Evolutionary conservation across 1,140 invertebrate species (phyloP).

Genomic region (Bicyclus anynana): DNA sequence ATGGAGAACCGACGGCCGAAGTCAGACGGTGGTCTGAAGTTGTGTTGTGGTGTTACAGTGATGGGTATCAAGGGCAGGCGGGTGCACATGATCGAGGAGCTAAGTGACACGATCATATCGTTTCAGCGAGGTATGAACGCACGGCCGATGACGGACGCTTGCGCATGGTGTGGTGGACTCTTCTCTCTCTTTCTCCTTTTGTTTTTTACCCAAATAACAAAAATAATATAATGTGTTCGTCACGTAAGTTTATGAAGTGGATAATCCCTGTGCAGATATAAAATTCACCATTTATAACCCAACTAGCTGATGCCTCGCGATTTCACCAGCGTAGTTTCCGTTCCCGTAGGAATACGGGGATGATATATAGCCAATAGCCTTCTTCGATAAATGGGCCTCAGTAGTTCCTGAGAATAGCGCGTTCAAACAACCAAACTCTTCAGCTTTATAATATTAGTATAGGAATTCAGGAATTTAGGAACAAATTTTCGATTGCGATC

Average conservation of each 20-base stretch:
- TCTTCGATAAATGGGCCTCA: too few species aligned
- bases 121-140: slow-evolving; percentile 94
- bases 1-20: too few species aligned
- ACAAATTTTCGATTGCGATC: too few species aligned
- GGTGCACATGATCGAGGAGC: slow-evolving; percentile 98
- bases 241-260: not conserved
- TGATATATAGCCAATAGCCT: too few species aligned
- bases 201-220: slow-evolving; percentile 23
- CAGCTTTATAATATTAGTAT: too few species aligned
- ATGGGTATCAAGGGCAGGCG: slow-evolving; percentile 98
- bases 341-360: too few species aligned
- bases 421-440: too few species aligned
- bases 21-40: slow-evolving; percentile 17
- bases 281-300: too few species aligned
- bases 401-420: too few species aligned
- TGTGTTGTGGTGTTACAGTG: slow-evolving; percentile 83
- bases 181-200: slow-evolving; percentile 20
- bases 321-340: too few species aligned
- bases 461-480: too few species aligned
- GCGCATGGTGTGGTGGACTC: slow-evolving; percentile 35
- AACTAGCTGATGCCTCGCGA: too few species aligned
- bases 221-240: slow-evolving; percentile 13
- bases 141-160: slow-evolving; percentile 46
- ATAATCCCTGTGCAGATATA: not conserved
- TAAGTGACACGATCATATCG: slow-evolving; percentile 98